Conservation (phyloP, 1,140 invertebrate species). For the Goniozus legneri region DNA sequence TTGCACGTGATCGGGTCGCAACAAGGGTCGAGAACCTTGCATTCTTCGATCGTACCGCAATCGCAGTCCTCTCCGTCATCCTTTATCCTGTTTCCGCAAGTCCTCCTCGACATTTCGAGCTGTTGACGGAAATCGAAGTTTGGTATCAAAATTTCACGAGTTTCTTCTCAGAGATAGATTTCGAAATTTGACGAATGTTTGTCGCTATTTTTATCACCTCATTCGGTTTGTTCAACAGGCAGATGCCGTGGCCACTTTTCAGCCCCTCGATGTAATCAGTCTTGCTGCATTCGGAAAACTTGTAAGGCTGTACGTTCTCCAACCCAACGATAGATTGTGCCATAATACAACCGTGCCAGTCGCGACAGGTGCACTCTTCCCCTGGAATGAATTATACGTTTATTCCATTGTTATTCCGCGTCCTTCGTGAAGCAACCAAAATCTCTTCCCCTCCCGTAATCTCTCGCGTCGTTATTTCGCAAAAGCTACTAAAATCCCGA, state of each 20-base stretch:
- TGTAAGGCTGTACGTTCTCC: constrained; percentile 90
- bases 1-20: constrained; percentile 95
- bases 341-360: constrained; percentile 97
- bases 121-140: constrained; percentile 24
- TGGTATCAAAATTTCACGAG: too few species aligned
- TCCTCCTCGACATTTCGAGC: constrained; percentile 66
- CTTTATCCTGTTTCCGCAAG: constrained; percentile 90
- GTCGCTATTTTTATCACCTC: too few species aligned
- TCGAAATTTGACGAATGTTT: too few species aligned
- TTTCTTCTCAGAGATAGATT: too few species aligned
- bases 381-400: constrained; percentile 45
- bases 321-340: constrained; percentile 85
- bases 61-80: constrained; percentile 95
- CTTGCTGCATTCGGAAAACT: constrained; percentile 86
- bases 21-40: constrained; percentile 81
- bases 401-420: too few species aligned
- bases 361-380: constrained; percentile 77
- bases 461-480: too few species aligned
- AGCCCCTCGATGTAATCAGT: constrained; percentile 81
- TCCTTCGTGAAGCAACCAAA: too few species aligned
- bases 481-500: too few species aligned
- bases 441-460: too few species aligned
- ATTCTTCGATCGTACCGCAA: constrained; percentile 83
- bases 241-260: constrained; percentile 75
- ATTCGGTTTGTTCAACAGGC: constrained; percentile 88